These are phyloP conservation scores for Thryonomys swinderianus DNA, from an alignment of 2,113 vertebrate genomes.

Conservation along the genomic window DNA sequence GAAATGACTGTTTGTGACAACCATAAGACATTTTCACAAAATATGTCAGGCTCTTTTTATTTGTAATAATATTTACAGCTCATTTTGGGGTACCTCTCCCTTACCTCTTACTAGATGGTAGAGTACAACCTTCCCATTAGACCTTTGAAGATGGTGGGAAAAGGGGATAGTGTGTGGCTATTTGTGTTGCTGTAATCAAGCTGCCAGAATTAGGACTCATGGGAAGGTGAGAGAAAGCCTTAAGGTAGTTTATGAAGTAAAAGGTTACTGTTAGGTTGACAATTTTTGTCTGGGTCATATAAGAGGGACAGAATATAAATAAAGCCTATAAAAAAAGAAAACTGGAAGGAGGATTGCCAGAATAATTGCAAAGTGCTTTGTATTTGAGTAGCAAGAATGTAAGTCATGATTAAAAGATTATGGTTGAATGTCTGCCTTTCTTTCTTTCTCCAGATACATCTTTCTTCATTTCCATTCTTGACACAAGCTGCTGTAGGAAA, in stretches of 20 bases:
- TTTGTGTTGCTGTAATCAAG: not conserved
- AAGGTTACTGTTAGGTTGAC: not conserved
- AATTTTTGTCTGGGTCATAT: not conserved
- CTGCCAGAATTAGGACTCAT: not conserved
- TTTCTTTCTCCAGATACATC: not conserved
- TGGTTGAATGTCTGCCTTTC: not conserved
- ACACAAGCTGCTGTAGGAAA: not conserved
- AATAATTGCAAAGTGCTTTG: not conserved
- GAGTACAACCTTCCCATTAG: not conserved
- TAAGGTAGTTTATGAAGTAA: not conserved
- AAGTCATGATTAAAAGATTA: not conserved
- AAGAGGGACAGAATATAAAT: not conserved
- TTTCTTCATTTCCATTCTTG: not conserved
- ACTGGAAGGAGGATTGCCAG: not conserved
- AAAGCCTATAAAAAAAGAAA: not conserved
- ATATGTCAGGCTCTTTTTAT: not conserved
- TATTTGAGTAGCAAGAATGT: not conserved
- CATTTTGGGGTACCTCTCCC: not conserved
- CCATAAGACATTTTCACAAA: not conserved
- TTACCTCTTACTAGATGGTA: not conserved
- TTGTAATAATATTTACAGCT: not conserved
- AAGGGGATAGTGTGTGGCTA: not conserved
- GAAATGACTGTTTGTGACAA: conserved; percentile 23
- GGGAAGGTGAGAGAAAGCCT: not conserved
- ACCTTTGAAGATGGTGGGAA: not conserved